Conservation (phyloP, 2,797 vertebrate species). For the Decapterus maruadsi region DNA sequence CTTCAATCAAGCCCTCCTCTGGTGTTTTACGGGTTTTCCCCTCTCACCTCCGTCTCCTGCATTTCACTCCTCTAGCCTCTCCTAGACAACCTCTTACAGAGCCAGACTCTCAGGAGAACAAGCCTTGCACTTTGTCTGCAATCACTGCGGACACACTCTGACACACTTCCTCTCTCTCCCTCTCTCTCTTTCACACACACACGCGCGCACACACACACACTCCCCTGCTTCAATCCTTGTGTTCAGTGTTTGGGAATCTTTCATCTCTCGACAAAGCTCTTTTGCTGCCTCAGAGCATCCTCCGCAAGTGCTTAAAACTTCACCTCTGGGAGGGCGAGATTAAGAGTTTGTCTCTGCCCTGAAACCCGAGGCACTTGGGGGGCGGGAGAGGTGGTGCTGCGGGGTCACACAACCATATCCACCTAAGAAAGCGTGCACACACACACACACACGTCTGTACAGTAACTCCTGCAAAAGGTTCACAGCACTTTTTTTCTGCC, state of each 20-base stretch:
- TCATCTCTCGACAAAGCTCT: constrained; percentile 57
- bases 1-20: constrained; percentile 36
- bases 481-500: constrained; percentile 52
- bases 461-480: constrained; percentile 36
- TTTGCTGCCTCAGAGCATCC: constrained; percentile 48
- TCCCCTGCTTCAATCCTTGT: constrained; percentile 32
- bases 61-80: constrained; percentile 31
- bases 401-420: constrained; percentile 14
- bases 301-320: constrained; percentile 55
- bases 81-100: constrained; percentile 51
- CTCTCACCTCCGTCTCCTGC: constrained; percentile 25
- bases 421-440: background rate
- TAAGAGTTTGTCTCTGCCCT: constrained; percentile 35
- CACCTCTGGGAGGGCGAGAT: constrained; percentile 45
- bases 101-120: constrained; percentile 66
- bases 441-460: background rate
- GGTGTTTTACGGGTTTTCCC: constrained; percentile 26
- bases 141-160: constrained; percentile 55
- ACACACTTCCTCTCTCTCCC: constrained; percentile 21
- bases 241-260: constrained; percentile 55
- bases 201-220: constrained; percentile 19
- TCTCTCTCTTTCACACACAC: constrained; percentile 16
- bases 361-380: constrained; percentile 11
- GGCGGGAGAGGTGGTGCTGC: background rate
- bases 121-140: constrained; percentile 59